Conservation (phyloP, 64 coral and sea anemone genomes). For the Orbicella faveolata region DNA sequence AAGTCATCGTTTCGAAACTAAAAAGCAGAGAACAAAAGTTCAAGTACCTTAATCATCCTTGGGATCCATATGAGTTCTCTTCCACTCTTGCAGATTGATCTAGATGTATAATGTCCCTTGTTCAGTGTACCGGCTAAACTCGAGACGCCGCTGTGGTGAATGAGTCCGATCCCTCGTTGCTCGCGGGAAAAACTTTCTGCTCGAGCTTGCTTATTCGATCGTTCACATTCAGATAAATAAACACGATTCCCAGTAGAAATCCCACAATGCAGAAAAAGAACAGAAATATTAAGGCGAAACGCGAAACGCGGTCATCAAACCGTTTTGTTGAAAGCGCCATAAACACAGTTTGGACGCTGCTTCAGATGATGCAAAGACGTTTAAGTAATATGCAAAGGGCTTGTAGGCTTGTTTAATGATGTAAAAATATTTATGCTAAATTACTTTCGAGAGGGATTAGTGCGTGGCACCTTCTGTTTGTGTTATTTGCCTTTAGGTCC, state of each 20-base stretch:
- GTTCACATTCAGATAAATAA: conserved; percentile 34
- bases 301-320: not conserved
- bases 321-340: not conserved
- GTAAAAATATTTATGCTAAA: no score
- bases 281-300: not conserved
- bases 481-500: no score
- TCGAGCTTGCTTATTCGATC: not conserved
- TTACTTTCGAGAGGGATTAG: no score
- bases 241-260: conserved; percentile 19
- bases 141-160: not conserved
- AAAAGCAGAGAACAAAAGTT: no score
- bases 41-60: no score
- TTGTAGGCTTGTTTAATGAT: no score
- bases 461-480: no score
- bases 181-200: not conserved
- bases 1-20: no score
- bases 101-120: not conserved
- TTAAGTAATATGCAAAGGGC: no score
- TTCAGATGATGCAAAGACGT: not conserved
- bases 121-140: not conserved
- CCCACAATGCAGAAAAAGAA: conserved; percentile 16
- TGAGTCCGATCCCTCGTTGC: not conserved
- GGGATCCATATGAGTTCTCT: no score
- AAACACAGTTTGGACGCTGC: not conserved
- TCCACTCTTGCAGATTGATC: not conserved